phyloP scores from a whole-genome alignment of 2,113 vertebrate species.

The Synchiropus splendidus region DNA sequence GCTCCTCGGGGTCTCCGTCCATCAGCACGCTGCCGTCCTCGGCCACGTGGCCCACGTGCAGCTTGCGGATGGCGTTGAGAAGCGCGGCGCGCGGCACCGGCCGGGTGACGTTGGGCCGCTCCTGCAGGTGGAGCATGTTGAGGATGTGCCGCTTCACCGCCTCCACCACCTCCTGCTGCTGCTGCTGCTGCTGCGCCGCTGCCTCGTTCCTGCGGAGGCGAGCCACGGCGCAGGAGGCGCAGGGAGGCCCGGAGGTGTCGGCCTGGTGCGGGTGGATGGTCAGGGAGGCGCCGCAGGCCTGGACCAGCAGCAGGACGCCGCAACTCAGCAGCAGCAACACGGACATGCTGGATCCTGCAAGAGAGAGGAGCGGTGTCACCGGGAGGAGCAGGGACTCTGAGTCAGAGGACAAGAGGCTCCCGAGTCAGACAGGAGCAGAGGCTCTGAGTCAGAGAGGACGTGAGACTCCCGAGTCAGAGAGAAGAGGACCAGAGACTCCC shows the following conservation, averaged over 20 bases:
- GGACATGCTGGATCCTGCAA: constrained; percentile 78
- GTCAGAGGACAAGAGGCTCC: constrained; percentile 39
- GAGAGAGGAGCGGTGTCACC: constrained; percentile 18
- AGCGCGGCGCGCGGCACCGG: constrained; percentile 92
- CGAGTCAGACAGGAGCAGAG: constrained; percentile 33
- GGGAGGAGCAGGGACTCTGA: constrained; percentile 3
- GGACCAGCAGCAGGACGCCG: constrained; percentile 75
- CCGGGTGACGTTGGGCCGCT: constrained; percentile 89
- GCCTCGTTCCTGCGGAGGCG: constrained; percentile 57
- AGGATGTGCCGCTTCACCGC: constrained; percentile 96
- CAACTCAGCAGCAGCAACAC: constrained; percentile 72
- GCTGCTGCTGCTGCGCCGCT: constrained; percentile 61
- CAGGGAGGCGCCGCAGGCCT: constrained; percentile 48
- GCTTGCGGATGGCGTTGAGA: constrained; percentile 92
- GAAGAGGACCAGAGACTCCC: constrained; percentile 16
- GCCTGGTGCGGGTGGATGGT: constrained; percentile 27
- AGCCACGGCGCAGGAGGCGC: constrained; percentile 86
- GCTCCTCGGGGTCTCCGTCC: constrained; percentile 75
- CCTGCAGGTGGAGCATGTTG: constrained; percentile 93
- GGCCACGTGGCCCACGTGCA: constrained; percentile 90
- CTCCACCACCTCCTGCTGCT: constrained; percentile 89
- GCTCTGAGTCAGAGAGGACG: constrained; percentile 56
- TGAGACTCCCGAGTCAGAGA: constrained; percentile 48
- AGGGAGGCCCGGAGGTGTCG: constrained; percentile 62
- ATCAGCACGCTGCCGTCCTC: constrained; percentile 93